Evolutionary conservation across 1,140 invertebrate species (phyloP).

Genomic region (Monomorium pharaonis): DNA sequence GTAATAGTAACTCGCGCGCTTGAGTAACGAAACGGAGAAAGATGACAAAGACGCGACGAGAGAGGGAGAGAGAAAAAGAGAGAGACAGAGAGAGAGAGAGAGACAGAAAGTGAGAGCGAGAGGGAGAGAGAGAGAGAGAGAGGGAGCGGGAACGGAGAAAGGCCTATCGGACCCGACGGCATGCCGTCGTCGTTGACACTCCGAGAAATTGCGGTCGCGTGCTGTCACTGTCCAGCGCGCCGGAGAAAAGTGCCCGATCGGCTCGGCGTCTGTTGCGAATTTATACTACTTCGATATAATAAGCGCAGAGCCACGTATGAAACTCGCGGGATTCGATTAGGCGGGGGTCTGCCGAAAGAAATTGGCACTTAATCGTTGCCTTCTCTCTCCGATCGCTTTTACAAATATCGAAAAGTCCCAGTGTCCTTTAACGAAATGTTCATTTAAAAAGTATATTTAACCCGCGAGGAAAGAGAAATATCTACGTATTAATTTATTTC

Average conservation of each 20-base stretch:
- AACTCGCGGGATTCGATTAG: not conserved
- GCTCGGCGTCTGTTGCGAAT: slow-evolving; percentile 14
- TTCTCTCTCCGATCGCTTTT: not conserved
- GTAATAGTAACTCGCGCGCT: slow-evolving; percentile 62
- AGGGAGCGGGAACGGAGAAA: slow-evolving; percentile 46
- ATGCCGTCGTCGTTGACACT: slow-evolving; percentile 63
- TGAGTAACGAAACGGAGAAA: slow-evolving; percentile 57
- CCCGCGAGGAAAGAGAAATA: not conserved
- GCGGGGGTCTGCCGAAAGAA: not conserved
- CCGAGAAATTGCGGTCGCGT: slow-evolving; percentile 67
- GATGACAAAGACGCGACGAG: slow-evolving; percentile 35
- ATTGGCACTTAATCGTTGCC: too few relatives aligned
- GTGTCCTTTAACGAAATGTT: not conserved
- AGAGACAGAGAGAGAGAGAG: not conserved
- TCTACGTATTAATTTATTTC: not conserved
- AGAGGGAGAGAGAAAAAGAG: not conserved
- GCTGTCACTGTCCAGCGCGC: slow-evolving; percentile 44
- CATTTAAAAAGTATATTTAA: not conserved
- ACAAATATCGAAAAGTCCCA: too few relatives aligned
- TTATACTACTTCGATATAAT: slow-evolving; percentile 32
- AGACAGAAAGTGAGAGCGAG: not conserved
- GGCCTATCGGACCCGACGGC: slow-evolving; percentile 15
- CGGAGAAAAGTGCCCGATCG: slow-evolving; percentile 43
- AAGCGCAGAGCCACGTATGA: not conserved
- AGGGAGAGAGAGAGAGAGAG: not conserved